Conservation (phyloP, 1,140 invertebrate genomes). For the Ceratosolen solmsi region DNA sequence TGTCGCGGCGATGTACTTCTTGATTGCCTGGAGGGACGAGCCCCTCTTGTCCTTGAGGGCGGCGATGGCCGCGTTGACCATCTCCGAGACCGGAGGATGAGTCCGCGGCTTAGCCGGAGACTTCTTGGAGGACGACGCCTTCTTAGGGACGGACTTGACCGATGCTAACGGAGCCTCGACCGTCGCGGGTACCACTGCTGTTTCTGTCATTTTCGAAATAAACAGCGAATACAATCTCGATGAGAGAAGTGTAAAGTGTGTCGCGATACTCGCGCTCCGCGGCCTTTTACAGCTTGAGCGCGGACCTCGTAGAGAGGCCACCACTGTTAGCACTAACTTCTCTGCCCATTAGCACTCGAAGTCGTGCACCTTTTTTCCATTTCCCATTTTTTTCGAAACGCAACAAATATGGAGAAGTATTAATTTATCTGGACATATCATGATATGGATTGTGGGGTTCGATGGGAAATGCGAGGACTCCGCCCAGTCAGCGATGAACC, state of each 20-base stretch:
- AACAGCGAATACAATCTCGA: background rate
- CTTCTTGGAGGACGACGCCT: background rate
- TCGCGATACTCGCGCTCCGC: background rate
- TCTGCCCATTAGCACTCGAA: background rate
- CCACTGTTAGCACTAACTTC: no score
- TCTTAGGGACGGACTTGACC: background rate
- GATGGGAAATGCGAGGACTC: no score
- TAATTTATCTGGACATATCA: no score
- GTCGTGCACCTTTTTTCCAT: background rate
- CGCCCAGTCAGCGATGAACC: no score
- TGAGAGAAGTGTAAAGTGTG: background rate
- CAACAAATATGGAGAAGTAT: no score
- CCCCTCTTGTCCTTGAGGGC: conserved; percentile 75
- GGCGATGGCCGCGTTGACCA: conserved; percentile 77
- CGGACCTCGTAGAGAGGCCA: background rate
- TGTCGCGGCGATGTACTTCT: conserved; percentile 76
- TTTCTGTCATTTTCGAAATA: background rate
- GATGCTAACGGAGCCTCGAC: no score
- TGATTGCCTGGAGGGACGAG: conserved; percentile 68
- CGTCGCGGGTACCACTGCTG: background rate
- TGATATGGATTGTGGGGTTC: no score
- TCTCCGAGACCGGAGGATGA: conserved; percentile 66
- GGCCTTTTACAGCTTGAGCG: background rate
- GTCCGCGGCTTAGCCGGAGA: background rate
- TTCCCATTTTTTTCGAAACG: background rate